Base-by-base conservation (phyloP, 2,113 vertebrate genomes). In the Entelurus aequoreus region DNA sequence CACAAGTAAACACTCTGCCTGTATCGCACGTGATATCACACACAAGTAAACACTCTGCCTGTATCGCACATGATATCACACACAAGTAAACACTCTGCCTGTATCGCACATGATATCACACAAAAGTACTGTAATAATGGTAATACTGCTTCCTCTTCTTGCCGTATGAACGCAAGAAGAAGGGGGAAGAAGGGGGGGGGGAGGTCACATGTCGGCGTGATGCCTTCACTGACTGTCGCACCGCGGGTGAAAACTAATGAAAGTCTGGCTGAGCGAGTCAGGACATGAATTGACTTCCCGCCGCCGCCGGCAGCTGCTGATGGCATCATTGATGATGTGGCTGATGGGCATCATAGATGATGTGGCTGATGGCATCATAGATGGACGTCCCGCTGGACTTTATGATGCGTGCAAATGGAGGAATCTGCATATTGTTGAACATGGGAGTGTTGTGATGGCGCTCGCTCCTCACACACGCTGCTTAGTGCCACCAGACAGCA, bases 371-470 rank as follows among this genome's bases (percentile, higher is more conserved):
- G 80, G 60, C 53, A 74, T 48, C 60, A 65, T 1, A 48, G 78
- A 0, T 60, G 74, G 74, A 7, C 55, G 76, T 78, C 86, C 86
- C 82, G 80, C 74, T 84, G 82, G 79, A 87, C 77, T 90, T 90
- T 87, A 90, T 88, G 89, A 89, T 83, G 83, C 86, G 74, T 90
- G 86, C 85, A 89, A 89, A 89, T 87, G 82, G 88, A 84, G 72
- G 72, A 86, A 89, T 84, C 83, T 82, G 75, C 88, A 89, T 87
- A 46, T 12, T 42, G 40, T 42, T 12, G 11, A 12, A 46, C 42
- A 46, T 46, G 9, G 1, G 1, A 19, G 19, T 19, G 19, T 19
- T 19, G 19, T 19, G 28, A 28, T 28, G 28, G 28, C 28, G 28
- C 28, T 28, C 28, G 28, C 28, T 28, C 3, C 28, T 28, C 28